Evolutionary conservation across 2,113 vertebrate genomes (phyloP).

Genomic region (Rattus norvegicus): DNA sequence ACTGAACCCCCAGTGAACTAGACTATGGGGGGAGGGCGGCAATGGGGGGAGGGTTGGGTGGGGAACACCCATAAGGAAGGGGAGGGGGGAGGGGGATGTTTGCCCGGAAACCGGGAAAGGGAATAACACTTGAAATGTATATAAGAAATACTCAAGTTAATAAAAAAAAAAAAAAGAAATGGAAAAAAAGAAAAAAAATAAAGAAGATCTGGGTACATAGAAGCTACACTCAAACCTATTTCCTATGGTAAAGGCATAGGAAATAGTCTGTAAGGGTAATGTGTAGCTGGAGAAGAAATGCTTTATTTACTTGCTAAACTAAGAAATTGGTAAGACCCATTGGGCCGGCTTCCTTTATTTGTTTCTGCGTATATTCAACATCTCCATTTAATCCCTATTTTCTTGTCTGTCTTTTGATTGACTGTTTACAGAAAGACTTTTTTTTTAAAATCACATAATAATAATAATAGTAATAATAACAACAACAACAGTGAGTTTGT

Average conservation of each 20-base stretch:
- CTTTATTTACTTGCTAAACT: neutral
- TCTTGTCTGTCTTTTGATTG: neutral
- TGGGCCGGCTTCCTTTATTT: neutral
- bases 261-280: neutral
- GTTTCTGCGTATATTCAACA: neutral
- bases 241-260: neutral
- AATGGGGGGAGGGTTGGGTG: too few species aligned
- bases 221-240: neutral
- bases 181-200: too few species aligned
- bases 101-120: too few species aligned
- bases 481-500: neutral
- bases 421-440: neutral
- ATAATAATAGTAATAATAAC: neutral
- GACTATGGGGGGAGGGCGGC: too few species aligned
- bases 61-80: too few species aligned
- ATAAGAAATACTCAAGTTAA: too few species aligned
- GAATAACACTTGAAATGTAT: too few species aligned
- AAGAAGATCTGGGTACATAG: neutral
- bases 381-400: neutral
- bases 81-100: too few species aligned
- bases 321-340: neutral
- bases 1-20: too few species aligned
- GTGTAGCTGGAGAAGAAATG: neutral
- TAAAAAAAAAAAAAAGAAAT: too few species aligned
- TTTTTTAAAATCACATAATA: neutral